Evolutionary conservation across 2,797 vertebrate species (phyloP).

Genomic region (Cheracebus regulus): DNA sequence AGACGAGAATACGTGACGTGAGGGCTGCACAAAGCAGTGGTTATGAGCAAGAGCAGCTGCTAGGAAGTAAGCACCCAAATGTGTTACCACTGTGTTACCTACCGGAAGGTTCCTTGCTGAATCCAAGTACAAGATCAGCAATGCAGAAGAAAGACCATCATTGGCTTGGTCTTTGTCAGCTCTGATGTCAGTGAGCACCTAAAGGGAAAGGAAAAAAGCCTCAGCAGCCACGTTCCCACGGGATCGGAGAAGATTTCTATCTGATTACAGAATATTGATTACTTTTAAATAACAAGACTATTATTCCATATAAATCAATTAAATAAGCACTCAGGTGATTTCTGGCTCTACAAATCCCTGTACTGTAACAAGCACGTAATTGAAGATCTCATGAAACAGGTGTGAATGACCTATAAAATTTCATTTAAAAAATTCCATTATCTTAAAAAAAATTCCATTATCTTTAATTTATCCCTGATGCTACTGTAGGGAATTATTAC

Average conservation of each 20-base stretch:
- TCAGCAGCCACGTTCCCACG: neutral
- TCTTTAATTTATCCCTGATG: neutral
- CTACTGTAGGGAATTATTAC: neutral
- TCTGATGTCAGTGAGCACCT: slow-evolving; percentile 91
- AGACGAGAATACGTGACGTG: slow-evolving; percentile 32
- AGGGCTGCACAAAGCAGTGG: slow-evolving; percentile 75
- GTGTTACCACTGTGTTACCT: slow-evolving; percentile 80
- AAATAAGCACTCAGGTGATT: neutral
- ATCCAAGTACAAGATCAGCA: slow-evolving; percentile 96
- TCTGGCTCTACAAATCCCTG: neutral
- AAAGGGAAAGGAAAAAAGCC: neutral
- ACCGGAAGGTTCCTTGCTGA: slow-evolving; percentile 95
- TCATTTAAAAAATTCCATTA: neutral
- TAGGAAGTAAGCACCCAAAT: neutral
- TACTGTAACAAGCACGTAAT: neutral
- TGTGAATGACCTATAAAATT: neutral
- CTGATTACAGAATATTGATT: neutral
- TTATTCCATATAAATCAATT: neutral
- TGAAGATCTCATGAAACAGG: neutral
- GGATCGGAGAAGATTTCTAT: too few species aligned
- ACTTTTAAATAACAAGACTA: neutral
- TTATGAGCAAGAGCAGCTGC: slow-evolving; percentile 67
- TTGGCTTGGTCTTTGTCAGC: slow-evolving; percentile 91
- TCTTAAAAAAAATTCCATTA: neutral
- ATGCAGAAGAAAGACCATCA: slow-evolving; percentile 93